Evolutionary conservation across 2,797 vertebrate genomes (phyloP).

Genomic region (Tympanoctomys barrerae): DNA sequence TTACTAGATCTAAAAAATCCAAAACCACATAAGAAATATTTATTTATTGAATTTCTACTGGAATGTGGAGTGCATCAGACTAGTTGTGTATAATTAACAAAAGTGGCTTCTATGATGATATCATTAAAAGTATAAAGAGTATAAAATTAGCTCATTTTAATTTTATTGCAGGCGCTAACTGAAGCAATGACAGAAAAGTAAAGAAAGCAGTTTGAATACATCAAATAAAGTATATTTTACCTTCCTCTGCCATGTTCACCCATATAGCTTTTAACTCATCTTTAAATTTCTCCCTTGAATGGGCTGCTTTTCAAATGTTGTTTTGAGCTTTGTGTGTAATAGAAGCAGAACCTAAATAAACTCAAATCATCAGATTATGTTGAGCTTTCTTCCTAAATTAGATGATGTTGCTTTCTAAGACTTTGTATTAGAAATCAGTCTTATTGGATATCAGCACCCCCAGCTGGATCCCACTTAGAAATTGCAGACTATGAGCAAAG

Average conservation of each 20-base stretch:
- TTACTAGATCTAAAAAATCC: not conserved
- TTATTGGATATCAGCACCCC: not conserved
- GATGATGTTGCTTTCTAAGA: not conserved
- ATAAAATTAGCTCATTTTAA: not conserved
- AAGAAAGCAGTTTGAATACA: not conserved
- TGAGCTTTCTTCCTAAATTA: not conserved
- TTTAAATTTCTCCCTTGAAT: not conserved
- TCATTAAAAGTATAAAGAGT: not conserved
- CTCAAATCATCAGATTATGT: not conserved
- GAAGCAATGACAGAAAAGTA: not conserved
- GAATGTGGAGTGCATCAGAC: not conserved
- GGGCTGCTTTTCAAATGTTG: not conserved
- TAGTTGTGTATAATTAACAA: not conserved
- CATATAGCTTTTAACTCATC: not conserved
- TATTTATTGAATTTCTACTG: not conserved
- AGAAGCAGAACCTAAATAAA: not conserved
- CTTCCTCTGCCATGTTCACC: rapidly evolving
- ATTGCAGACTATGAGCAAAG: slow-evolving; percentile 8
- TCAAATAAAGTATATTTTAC: not conserved
- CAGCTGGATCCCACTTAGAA: not conserved
- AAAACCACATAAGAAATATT: not conserved
- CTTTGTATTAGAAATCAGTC: not conserved
- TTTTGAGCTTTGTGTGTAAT: not conserved
- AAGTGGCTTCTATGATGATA: not conserved
- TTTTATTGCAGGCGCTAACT: not conserved